Conservation (phyloP, 2,113 vertebrate species). For the Hydrolagus affinis region DNA sequence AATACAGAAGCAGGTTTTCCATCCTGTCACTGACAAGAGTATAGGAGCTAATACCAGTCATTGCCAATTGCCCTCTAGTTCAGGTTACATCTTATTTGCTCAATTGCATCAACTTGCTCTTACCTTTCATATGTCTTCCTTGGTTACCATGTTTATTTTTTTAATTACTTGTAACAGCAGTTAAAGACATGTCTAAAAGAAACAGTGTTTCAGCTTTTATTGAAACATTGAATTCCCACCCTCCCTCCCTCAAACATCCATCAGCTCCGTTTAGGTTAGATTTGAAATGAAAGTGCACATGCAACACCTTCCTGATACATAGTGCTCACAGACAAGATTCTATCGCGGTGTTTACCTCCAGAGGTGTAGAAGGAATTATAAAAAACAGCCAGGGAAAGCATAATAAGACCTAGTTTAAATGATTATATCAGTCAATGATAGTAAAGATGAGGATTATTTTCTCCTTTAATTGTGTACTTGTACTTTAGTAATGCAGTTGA, state of each 20-base stretch:
- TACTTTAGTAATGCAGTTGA: not conserved
- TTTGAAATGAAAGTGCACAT: not conserved
- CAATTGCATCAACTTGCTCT: too few relatives aligned
- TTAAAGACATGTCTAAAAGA: not conserved
- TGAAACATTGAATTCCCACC: not conserved
- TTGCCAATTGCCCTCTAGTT: too few relatives aligned
- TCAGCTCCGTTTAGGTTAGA: not conserved
- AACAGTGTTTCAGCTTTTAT: constrained; percentile 19
- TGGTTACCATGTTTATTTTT: too few relatives aligned
- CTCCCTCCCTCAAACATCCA: not conserved
- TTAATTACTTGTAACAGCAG: too few relatives aligned
- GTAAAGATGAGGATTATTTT: not conserved
- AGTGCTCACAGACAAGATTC: not conserved
- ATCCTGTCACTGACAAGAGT: too few relatives aligned
- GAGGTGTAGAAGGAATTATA: not conserved
- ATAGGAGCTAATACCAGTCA: too few relatives aligned
- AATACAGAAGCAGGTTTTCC: too few relatives aligned
- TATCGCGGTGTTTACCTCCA: not conserved
- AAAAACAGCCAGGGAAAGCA: not conserved
- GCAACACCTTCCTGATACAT: not conserved
- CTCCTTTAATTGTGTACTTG: not conserved
- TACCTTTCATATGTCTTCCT: too few relatives aligned
- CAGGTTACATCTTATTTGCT: too few relatives aligned
- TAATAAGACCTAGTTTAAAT: not conserved
- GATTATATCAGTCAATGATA: not conserved